Percentiles rank a stretch among this genome's conserved stretches.
Conservation (phyloP, 2,888 invertebrate species). For the Ennomos quercinarius region DNA sequence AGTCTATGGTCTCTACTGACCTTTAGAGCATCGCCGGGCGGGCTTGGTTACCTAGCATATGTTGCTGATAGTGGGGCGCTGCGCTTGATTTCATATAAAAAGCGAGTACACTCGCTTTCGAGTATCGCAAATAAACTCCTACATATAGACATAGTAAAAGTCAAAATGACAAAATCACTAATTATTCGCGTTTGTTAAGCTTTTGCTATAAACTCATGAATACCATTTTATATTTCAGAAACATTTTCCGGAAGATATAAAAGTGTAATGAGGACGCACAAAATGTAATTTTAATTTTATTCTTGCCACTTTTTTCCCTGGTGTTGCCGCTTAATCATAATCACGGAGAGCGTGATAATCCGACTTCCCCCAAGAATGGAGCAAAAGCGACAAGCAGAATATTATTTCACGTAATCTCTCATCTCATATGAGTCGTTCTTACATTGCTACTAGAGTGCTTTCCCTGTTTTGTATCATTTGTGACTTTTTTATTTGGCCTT, state of each 20-base stretch:
- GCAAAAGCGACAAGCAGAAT: conserved; percentile 65
- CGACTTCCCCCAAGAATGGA: conserved; percentile 58
- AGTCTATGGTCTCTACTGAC: too few relatives aligned
- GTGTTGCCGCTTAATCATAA: conserved; percentile 72
- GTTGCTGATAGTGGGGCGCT: too few relatives aligned
- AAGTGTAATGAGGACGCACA: conserved; percentile 58
- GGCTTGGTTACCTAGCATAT: too few relatives aligned
- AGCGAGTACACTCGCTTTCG: too few relatives aligned
- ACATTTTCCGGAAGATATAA: conserved; percentile 48
- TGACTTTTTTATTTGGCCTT: neutral
- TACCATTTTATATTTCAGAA: conserved; percentile 25
- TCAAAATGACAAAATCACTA: too few relatives aligned
- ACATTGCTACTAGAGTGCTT: conserved; percentile 42
- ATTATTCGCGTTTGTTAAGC: too few relatives aligned
- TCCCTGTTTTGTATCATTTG: conserved; percentile 1
- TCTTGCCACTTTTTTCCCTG: conserved; percentile 58
- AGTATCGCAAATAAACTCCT: too few relatives aligned
- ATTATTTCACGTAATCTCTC: conserved; percentile 58
- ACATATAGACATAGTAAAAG: too few relatives aligned
- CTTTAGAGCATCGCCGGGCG: too few relatives aligned
- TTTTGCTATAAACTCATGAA: neutral
- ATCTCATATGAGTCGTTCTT: conserved; percentile 56
- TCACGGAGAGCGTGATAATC: conserved; percentile 72
- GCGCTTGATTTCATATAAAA: too few relatives aligned
- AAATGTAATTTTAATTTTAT: conserved; percentile 74